Evolutionary conservation across 2,888 invertebrate species (phyloP), one percentile per base, ranked within the genome.

Genomic region (Torymus auratus): DNA sequence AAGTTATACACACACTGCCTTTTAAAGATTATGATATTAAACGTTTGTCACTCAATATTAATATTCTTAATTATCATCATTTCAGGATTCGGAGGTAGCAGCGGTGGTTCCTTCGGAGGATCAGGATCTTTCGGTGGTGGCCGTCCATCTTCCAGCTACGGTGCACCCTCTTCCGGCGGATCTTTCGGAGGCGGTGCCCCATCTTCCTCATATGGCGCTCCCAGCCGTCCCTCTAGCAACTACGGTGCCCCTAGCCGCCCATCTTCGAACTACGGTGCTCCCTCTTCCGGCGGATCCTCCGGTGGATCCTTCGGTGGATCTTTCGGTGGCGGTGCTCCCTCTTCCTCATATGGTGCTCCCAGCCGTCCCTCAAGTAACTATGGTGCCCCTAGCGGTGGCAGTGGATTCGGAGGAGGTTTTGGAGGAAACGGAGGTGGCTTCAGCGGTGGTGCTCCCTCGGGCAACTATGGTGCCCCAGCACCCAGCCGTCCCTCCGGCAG

Each of bases 91-190:
- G 85, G 84, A 15, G 55, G 78, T 56, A 83, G 84, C 55, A 81
- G 84, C 41, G 41, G 41, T 41, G 41, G 41, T 41, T 41, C 41
- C 41, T 41, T 41, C 41, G 41, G 41, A 41, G 41, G 41, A 41
- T 41, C 41, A 41, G 41, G 41, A 41, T 41, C 41, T 14, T 82
- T 82, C 86, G 62, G 91, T 86, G 80, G 91, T 88, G 79, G 87
- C 60, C 53, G 77, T 69, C 92, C 89, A 60, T 92, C 92, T 2
- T 91, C 91, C 75, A 92, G 91, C 73, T 93, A 93, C 82, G 92
- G 93, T 7, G 92, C 90, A 86, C 91, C 90, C 17, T 88, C 88
- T 15, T 58, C 80, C 64, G 86, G 86, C 53, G 86, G 87, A n/a
- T 83, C 86, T 81, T 72, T 67, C 23, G 81, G 81, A 17, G 85